Percentiles rank a stretch among this genome's conserved stretches.
These are phyloP conservation scores for Lepidurus apus DNA, from an alignment of 1,140 invertebrate genomes.

Conservation along the genomic window DNA sequence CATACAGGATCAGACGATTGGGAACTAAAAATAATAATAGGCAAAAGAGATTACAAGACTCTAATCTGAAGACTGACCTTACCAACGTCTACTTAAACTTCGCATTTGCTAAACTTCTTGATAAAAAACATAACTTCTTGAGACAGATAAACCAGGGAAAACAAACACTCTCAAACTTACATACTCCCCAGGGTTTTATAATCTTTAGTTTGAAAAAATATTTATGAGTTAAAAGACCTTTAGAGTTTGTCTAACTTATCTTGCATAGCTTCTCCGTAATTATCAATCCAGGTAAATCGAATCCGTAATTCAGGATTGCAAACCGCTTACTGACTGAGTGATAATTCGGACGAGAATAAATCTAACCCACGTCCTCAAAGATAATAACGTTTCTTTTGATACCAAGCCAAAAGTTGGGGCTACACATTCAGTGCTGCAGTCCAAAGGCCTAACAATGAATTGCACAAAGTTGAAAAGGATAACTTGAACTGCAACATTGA, in stretches of 20 bases:
- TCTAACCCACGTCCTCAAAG: too few relatives aligned
- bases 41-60: background rate
- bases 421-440: too few relatives aligned
- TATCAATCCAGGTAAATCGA: background rate
- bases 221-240: background rate
- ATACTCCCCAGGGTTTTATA: background rate
- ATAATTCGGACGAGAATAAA: background rate
- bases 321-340: background rate
- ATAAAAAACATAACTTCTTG: too few relatives aligned
- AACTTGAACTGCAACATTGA: too few relatives aligned
- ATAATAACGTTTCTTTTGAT: too few relatives aligned
- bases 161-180: background rate
- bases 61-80: constrained; percentile 3
- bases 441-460: too few relatives aligned
- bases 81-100: background rate
- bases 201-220: too few relatives aligned
- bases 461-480: too few relatives aligned
- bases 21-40: background rate
- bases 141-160: background rate
- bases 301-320: constrained; percentile 2
- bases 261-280: background rate
- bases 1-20: background rate
- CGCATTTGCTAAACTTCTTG: background rate
- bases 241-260: constrained; percentile 7
- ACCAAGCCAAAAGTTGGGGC: too few relatives aligned